A percentile compares a stretch with the other conserved stretches of the same genome.
phyloP scores from a whole-genome alignment of 2,113 vertebrate species.

The Phaethornis superciliosus region DNA sequence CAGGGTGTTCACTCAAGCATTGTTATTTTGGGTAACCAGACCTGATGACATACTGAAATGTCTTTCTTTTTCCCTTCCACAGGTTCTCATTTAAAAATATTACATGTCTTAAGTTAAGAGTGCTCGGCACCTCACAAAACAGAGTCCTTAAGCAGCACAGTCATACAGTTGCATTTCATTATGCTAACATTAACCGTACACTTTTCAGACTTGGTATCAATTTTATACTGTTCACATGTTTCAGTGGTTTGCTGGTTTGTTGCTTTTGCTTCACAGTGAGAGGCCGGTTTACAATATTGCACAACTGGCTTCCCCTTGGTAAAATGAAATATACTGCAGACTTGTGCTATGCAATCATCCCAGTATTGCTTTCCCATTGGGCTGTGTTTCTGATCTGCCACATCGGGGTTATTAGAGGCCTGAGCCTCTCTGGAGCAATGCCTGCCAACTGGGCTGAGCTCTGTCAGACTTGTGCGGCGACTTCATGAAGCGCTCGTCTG shows the following conservation, averaged over 20 bases:
- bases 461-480: not conserved
- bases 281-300: not conserved
- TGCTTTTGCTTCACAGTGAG: not conserved
- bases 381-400: not conserved
- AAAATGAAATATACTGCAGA: not conserved
- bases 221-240: not conserved
- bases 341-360: not conserved
- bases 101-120: not conserved
- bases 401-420: not conserved
- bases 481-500: not conserved
- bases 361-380: not conserved
- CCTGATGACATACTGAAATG: not conserved
- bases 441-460: not conserved
- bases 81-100: not conserved
- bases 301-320: not conserved
- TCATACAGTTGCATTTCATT: not conserved
- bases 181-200: not conserved
- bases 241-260: not conserved
- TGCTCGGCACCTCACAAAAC: constrained; percentile 9
- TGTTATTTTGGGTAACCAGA: not conserved
- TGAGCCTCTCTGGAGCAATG: not conserved
- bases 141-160: not conserved
- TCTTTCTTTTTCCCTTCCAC: not conserved
- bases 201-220: not conserved
- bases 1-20: not conserved